A percentile compares a stretch with the other conserved stretches of the same genome.
phyloP scores from a whole-genome alignment of 1,140 invertebrate genomes.

The Achatina immaculata region DNA sequence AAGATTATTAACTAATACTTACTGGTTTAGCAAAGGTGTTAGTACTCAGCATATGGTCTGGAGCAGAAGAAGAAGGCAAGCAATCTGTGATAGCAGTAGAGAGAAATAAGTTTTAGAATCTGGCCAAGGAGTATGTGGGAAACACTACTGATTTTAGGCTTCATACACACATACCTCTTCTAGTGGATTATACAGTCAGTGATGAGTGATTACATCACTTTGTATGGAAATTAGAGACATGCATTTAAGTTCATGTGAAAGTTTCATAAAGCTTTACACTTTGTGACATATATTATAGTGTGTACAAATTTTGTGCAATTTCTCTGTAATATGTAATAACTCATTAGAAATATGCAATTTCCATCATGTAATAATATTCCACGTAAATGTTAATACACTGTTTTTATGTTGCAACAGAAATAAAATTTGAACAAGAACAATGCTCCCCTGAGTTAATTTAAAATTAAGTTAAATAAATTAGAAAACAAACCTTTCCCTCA shows the following conservation, averaged over 20 bases:
- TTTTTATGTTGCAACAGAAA: too few relatives aligned
- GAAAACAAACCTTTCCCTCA: too few relatives aligned
- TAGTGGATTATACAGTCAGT: not conserved
- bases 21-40: not conserved
- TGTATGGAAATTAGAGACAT: not conserved
- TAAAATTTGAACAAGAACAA: too few relatives aligned
- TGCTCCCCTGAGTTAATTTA: too few relatives aligned
- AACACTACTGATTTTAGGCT: not conserved
- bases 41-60: slow-evolving; percentile 5
- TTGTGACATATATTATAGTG: too few relatives aligned
- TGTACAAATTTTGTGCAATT: too few relatives aligned
- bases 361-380: too few relatives aligned
- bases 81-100: not conserved
- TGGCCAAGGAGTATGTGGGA: not conserved
- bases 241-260: not conserved
- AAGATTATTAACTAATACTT: not conserved
- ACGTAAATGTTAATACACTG: too few relatives aligned
- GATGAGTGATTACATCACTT: not conserved
- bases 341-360: too few relatives aligned
- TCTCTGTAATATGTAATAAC: too few relatives aligned
- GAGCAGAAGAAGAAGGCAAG: slow-evolving; percentile 8
- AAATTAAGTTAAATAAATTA: too few relatives aligned
- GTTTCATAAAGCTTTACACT: not conserved
- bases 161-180: not conserved
- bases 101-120: not conserved